These are phyloP conservation scores for Stratiolaelaps scimitus DNA, from an alignment of 1,140 invertebrate genomes.

Conservation along the genomic window DNA sequence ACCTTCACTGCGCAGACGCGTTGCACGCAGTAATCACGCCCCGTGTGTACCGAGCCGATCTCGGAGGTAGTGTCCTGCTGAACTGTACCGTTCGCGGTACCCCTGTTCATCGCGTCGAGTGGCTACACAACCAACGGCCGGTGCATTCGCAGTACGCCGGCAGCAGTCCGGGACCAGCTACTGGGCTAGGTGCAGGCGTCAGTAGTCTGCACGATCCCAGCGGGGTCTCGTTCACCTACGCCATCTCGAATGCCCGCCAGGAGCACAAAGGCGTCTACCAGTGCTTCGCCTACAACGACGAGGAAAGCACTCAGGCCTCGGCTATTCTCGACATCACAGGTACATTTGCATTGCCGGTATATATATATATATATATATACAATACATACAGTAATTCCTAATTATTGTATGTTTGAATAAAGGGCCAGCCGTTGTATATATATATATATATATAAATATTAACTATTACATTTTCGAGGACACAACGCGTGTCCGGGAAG, in stretches of 20 bases:
- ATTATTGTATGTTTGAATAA: too few species aligned
- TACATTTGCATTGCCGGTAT: neutral
- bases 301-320: conserved; percentile 50
- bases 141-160: conserved; percentile 25
- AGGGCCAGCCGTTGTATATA: too few species aligned
- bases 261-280: conserved; percentile 72
- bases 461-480: too few species aligned
- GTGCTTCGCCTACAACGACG: conserved; percentile 76
- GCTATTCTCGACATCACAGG: conserved; percentile 21
- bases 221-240: conserved; percentile 7
- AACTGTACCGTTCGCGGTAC: conserved; percentile 33
- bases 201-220: too few species aligned
- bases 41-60: conserved; percentile 29
- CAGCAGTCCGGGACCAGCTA: neutral
- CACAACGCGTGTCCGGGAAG: too few species aligned
- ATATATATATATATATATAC: too few species aligned
- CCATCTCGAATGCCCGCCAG: conserved; percentile 40
- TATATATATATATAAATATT: too few species aligned
- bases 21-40: conserved; percentile 30
- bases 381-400: too few species aligned
- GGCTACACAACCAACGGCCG: conserved; percentile 33
- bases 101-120: conserved; percentile 32
- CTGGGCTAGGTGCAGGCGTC: too few species aligned
- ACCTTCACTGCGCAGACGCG: conserved; percentile 32
- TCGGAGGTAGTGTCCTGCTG: conserved; percentile 31